Evolutionary conservation across 2,797 vertebrate genomes (phyloP), one percentile per base, ranked within the genome.

Genomic region (Podarcis lilfordi): DNA sequence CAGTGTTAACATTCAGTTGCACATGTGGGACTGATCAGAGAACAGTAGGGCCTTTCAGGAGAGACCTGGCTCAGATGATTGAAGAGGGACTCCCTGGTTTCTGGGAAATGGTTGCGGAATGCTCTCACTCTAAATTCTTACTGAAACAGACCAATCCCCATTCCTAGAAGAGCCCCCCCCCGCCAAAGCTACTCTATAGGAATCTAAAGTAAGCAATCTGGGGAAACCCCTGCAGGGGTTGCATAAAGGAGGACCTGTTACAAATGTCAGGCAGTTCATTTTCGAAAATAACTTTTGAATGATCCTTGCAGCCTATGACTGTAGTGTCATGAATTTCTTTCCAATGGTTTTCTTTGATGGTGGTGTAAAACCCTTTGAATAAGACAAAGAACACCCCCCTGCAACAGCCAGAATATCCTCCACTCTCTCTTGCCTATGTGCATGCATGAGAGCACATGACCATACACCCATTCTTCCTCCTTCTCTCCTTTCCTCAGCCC

Each of bases 1-100:
- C 87, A 89, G 10, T 0, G 2, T 8, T 29, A 79, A 32, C 87
- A 68, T 88, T 91, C 86, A 68, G 17, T 4, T 19, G 5, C 0
- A 1, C 0, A 0, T 2, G 27, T 78, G 75, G 72, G 10, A 64
- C 0, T 0, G 79, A 78, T 82, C 82, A 87, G 45, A 71, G 61
- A 82, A 7, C 0, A 0, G 27, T 40, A 40, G 25, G 55, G 72
- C 43, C 82, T 88, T 90, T 90, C 86, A 90, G 80, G 82, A n/a
- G 25, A 45, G 25, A 37, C 0, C 0, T 0, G 21, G 80, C 64
- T 78, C 8, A 75, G 84, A 86, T 10, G 2, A 55, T 35, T 82
- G 86, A 86, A 86, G 86, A 87, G 3, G 11, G 50, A 17, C 3
- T 6, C 29, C 27, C 23, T 0, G 0, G 10, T 25, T 86, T 84